Base-by-base conservation (phyloP, 2,113 vertebrate genomes). In the Anguilla japonica region DNA sequence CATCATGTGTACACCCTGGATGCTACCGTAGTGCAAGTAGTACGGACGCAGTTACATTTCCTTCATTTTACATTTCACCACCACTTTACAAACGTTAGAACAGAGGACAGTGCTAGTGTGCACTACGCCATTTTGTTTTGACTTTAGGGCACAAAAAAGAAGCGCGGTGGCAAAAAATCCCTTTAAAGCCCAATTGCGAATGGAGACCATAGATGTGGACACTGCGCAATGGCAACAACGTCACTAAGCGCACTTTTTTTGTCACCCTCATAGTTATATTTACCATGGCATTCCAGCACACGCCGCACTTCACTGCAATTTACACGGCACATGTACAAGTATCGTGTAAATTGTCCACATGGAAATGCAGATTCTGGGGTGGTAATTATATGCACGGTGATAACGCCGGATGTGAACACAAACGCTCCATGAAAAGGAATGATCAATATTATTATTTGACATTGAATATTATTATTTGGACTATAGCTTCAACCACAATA, bases 1-100 rank as follows among this genome's bases (percentile, higher is more conserved):
- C 87, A 86, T 89, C 84, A 80, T 89, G 89, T 88, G 80, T 90
- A 88, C 90, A 67, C 88, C 88, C 90, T 67, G 34, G 81, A 88
- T 81, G 75, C 83, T 91, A 89, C 91, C 90, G 90, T 91, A 92
- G 0, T 88, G 26, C 20, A 39, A 50, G 5, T 8, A 5, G 60
- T 82, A 29, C 29, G 84, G 57, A 53, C 89, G 89, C 91, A 89
- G 1, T 0, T 0, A 1, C 18, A 56, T 41, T 83, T 63, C 67
- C 43, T 60, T 50, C 41, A 43, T 86, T 56, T 71, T 86, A 29
- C 81, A 56, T 53, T 82, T 53, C 71, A 75, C 71, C 71, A 34
- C 71, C n/a, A 34, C 71, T 75, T 75, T 75, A 34, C 11, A 75
- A 29, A 75, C n/a, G 71, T 75, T n/a, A 29, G n/a, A 34, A 75